Evolutionary conservation across 2,113 vertebrate genomes (phyloP), one percentile per base, ranked within the genome.

Genomic region (Alosa alosa): DNA sequence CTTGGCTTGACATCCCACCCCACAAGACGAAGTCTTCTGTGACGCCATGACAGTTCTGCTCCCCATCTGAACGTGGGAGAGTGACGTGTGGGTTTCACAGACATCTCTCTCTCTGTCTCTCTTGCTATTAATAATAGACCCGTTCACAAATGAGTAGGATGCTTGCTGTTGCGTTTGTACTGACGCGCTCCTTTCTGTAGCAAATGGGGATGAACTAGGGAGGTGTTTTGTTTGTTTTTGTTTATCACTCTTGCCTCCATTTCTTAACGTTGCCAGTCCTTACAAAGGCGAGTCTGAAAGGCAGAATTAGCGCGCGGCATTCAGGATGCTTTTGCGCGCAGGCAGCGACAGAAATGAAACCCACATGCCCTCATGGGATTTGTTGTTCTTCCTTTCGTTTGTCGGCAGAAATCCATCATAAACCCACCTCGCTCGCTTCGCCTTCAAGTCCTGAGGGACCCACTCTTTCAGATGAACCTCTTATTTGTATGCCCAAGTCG

Each of bases 341-440:
- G 50, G 50, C 50, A 22, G 20, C 55, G 20, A 60, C 55, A 60
- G 55, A 22, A 7, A 20, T 60, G 55, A 60, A 60, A 60, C 18
- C 20, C 55, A 6, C 55, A 22, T 20, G 18, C 55, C 31, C 72
- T 78, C 72, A 39, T 36, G 72, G 72, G 72, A 36, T 39, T 78
- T 78, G 72, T 78, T 36, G 25, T 36, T 78, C 72, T 31, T 15
- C 31, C 72, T 78, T 78, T 78, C 72, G 13, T 78, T 78, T 78
- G 31, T 78, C 72, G 72, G 25, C 31, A 39, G 72, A 78, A 78
- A 17, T 39, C 68, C 72, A 78, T 78, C 72, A 78, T 78, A 39
- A 78, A 78, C 72, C 72, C 36, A 36, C 72, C 72, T 72, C 64
- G 25, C 64, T 78, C 25, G 64, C n/a, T 36, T 72, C 11, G 31